phyloP scores from a whole-genome alignment of 2,888 invertebrate species.

The Trichogramma dendrolimi region DNA sequence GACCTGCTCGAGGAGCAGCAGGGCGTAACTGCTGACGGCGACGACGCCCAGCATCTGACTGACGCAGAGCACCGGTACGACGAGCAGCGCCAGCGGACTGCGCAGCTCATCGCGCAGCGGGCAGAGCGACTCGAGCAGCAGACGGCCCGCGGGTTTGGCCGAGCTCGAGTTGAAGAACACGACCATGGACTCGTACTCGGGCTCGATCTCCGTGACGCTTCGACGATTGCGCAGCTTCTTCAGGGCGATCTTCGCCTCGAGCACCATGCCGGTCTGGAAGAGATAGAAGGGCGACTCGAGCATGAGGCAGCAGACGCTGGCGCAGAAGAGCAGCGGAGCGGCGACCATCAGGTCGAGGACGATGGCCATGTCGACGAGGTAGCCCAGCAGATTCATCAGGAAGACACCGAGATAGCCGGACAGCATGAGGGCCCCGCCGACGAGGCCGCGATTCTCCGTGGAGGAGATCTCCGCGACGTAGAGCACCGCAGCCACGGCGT shows the following conservation, averaged over 20 bases:
- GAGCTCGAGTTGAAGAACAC: conserved; percentile 25
- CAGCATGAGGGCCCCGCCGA: conserved; percentile 27
- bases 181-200: conserved; percentile 31
- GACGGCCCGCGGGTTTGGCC: not conserved
- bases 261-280: conserved; percentile 31
- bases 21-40: conserved; percentile 30
- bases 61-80: conserved; percentile 25
- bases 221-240: conserved; percentile 28
- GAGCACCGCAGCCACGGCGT: conserved; percentile 31
- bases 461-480: conserved; percentile 35
- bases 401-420: conserved; percentile 32
- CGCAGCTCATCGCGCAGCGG: conserved; percentile 1
- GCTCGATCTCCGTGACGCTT: conserved; percentile 31
- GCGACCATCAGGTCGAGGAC: conserved; percentile 23
- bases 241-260: conserved; percentile 33
- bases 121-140: conserved; percentile 12
- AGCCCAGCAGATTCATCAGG: conserved; percentile 23
- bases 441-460: conserved; percentile 25
- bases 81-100: not conserved
- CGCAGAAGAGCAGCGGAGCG: conserved; percentile 27
- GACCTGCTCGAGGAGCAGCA: conserved; percentile 19
- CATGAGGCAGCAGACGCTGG: conserved; percentile 30
- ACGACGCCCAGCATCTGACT: conserved; percentile 33
- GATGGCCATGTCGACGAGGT: conserved; percentile 20
- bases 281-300: conserved; percentile 36